Evolutionary conservation across 1,140 invertebrate genomes (phyloP).

Genomic region (Drosophila grimshawi): DNA sequence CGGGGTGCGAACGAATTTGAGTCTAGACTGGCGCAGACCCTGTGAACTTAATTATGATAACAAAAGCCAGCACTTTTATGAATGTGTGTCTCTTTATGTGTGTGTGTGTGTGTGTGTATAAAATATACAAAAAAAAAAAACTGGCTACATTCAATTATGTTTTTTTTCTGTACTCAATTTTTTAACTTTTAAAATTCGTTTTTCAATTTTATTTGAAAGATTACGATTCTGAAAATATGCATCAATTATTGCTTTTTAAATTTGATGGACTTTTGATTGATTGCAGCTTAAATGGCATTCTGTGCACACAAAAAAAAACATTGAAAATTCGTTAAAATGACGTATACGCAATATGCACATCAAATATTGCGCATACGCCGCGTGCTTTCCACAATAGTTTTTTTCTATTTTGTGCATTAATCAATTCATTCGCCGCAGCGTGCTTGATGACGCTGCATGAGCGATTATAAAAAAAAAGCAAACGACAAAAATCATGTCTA

Average conservation of each 20-base stretch:
- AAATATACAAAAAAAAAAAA: slow-evolving; percentile 19
- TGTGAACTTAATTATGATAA: slow-evolving; percentile 59
- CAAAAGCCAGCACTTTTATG: slow-evolving; percentile 35
- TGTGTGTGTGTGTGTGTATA: slow-evolving; percentile 21
- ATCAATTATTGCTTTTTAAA: not conserved
- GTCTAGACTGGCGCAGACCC: slow-evolving; percentile 51
- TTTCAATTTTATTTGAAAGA: no score
- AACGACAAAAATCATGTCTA: slow-evolving; percentile 13
- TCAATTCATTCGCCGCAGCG: slow-evolving; percentile 37
- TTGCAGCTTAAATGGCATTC: not conserved
- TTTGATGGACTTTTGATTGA: no score
- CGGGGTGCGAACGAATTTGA: slow-evolving; percentile 24
- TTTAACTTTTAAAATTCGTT: no score
- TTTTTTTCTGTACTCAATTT: not conserved
- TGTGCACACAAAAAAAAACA: not conserved
- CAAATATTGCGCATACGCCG: slow-evolving; percentile 47
- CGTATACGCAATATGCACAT: slow-evolving; percentile 44
- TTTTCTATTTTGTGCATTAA: slow-evolving; percentile 26
- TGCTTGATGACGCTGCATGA: slow-evolving; percentile 48
- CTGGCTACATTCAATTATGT: not conserved
- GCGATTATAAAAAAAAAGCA: slow-evolving; percentile 28
- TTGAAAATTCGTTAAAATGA: slow-evolving; percentile 9
- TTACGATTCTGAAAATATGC: no score
- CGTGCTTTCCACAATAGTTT: slow-evolving; percentile 13
- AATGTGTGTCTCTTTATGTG: not conserved